These are phyloP conservation scores for Phalera bucephala DNA, from an alignment of 2,888 invertebrate genomes.

Conservation along the genomic window DNA sequence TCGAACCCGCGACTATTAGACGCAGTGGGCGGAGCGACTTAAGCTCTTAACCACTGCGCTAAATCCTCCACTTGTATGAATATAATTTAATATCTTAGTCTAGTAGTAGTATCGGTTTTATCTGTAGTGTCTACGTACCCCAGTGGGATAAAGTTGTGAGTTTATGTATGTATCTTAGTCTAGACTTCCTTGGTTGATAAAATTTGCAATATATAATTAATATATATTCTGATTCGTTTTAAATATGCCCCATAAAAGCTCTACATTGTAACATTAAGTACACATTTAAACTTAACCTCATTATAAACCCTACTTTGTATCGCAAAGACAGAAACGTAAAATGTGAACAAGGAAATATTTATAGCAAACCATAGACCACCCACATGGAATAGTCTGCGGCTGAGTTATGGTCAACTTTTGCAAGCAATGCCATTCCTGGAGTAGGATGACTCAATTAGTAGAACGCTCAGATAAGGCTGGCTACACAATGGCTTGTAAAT, in stretches of 20 bases:
- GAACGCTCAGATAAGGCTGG: constrained; percentile 59
- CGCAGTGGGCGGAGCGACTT: too few relatives aligned
- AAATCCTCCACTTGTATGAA: too few relatives aligned
- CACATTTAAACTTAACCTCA: not conserved
- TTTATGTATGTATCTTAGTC: too few relatives aligned
- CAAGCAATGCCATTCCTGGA: constrained; percentile 72
- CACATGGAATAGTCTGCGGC: constrained; percentile 53
- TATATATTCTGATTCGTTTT: too few relatives aligned
- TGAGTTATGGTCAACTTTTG: constrained; percentile 69
- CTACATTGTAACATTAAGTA: not conserved
- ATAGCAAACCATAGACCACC: constrained; percentile 51
- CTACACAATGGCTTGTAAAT: constrained; percentile 70
- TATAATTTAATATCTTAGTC: too few relatives aligned
- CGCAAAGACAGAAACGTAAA: not conserved
- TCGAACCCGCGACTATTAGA: too few relatives aligned
- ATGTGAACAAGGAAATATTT: not conserved
- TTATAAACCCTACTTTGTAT: not conserved
- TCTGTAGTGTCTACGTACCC: too few relatives aligned
- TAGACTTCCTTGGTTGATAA: too few relatives aligned
- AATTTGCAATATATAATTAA: too few relatives aligned
- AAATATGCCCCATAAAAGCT: not conserved
- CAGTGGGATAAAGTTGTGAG: too few relatives aligned
- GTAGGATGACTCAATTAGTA: constrained; percentile 79
- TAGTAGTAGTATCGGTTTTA: too few relatives aligned
- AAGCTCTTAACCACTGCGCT: too few relatives aligned